Evolutionary conservation across 1,140 invertebrate species (phyloP).

Genomic region (Drosophila obscura): DNA sequence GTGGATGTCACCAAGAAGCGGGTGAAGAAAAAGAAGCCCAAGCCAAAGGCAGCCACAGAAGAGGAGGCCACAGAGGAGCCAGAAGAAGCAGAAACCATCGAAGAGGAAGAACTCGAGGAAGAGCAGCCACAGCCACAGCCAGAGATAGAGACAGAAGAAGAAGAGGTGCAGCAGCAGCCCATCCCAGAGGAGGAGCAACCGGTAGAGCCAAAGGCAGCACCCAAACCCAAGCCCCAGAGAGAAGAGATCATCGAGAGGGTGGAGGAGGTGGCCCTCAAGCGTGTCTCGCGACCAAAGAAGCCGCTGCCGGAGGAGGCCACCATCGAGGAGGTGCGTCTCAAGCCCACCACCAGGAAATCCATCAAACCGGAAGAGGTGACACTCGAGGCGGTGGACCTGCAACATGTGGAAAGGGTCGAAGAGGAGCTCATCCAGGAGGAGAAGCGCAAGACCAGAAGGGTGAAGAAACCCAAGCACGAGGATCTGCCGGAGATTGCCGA

Average conservation of each 20-base stretch:
- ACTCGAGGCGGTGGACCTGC: conserved; percentile 84
- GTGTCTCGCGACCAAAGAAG: conserved; percentile 66
- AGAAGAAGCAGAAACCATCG: conserved; percentile 42
- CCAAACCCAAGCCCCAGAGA: conserved; percentile 66
- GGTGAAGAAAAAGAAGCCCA: conserved; percentile 76
- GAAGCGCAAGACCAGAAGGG: conserved; percentile 68
- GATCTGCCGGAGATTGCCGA: conserved; percentile 73
- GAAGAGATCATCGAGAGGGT: conserved; percentile 78
- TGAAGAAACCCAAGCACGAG: conserved; percentile 75
- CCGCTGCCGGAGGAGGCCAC: conserved; percentile 71
- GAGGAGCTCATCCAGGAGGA: conserved; percentile 76
- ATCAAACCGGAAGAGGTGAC: conserved; percentile 74
- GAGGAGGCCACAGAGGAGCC: conserved; percentile 68
- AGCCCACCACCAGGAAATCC: conserved; percentile 73
- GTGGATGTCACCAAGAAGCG: conserved; percentile 73
- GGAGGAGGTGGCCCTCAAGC: conserved; percentile 84
- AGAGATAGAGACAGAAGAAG: conserved; percentile 4
- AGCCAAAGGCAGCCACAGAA: conserved; percentile 54
- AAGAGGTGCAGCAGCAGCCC: conserved; percentile 33
- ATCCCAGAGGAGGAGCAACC: conserved; percentile 2
- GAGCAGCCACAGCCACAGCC: conserved; percentile 43
- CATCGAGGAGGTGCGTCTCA: conserved; percentile 76
- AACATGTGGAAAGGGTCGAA: conserved; percentile 84
- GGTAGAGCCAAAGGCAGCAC: conserved; percentile 45
- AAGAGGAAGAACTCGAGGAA: conserved; percentile 81